phyloP scores from a whole-genome alignment of 1,140 invertebrate genomes.

The Polypedilum pembai region DNA sequence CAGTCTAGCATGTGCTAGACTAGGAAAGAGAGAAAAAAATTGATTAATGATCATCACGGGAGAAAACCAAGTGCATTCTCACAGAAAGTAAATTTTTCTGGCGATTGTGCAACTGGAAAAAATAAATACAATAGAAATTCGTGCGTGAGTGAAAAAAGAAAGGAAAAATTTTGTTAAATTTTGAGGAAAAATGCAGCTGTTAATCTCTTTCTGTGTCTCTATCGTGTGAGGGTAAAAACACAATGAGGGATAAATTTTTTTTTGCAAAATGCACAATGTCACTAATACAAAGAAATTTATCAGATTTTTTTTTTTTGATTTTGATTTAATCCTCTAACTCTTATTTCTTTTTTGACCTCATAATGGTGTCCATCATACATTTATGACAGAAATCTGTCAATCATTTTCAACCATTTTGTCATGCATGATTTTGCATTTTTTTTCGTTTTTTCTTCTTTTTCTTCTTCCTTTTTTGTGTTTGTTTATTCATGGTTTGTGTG shows the following conservation, averaged over 20 bases:
- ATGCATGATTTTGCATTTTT: not conserved
- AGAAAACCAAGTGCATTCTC: not conserved
- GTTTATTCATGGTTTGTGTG: constrained; percentile 17
- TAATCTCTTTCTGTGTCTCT: not conserved
- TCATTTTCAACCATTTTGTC: constrained; percentile 23
- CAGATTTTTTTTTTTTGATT: no score
- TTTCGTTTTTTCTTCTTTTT: not conserved
- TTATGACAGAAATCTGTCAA: constrained; percentile 25
- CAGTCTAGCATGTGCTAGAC: no score
- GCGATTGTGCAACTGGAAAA: constrained; percentile 14
- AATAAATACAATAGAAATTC: constrained; percentile 5
- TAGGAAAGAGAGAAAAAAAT: not conserved
- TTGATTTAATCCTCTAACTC: no score
- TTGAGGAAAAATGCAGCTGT: not conserved
- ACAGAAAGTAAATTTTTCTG: not conserved
- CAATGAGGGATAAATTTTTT: constrained; percentile 3
- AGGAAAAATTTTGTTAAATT: not conserved
- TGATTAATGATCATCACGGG: constrained; percentile 1
- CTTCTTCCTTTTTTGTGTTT: not conserved
- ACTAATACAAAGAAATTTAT: not conserved
- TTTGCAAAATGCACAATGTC: not conserved
- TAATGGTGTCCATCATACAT: constrained; percentile 3
- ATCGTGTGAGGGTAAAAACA: no score
- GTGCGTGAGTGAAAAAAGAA: not conserved
- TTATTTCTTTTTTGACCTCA: not conserved